Evolutionary conservation across 2,113 vertebrate genomes (phyloP).

Genomic region (Caranx melampygus): DNA sequence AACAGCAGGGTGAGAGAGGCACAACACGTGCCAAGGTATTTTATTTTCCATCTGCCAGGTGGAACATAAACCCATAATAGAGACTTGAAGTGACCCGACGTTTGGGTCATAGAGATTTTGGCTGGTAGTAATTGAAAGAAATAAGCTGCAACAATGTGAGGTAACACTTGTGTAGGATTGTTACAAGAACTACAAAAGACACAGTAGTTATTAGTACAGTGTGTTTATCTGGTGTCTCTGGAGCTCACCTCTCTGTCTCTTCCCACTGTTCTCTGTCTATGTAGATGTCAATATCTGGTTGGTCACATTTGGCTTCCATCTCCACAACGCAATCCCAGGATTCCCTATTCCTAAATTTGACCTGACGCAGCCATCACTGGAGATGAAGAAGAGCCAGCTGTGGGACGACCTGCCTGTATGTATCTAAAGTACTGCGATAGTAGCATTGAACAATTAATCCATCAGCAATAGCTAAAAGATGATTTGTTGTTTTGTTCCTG

Average conservation of each 20-base stretch:
- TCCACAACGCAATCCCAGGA: constrained; percentile 98
- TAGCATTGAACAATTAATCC: background rate
- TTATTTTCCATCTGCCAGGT: background rate
- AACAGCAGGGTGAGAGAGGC: too few relatives aligned
- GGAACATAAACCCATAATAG: background rate
- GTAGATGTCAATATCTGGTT: constrained; percentile 99
- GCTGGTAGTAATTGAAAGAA: background rate
- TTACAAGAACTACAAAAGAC: background rate
- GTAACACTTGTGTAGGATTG: background rate
- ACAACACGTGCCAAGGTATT: background rate
- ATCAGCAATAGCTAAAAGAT: background rate
- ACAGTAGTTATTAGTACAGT: background rate
- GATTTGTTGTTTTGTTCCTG: background rate
- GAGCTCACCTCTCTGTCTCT: background rate
- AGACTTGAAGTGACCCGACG: background rate
- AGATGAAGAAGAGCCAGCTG: constrained; percentile 97
- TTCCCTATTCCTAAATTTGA: constrained; percentile 97
- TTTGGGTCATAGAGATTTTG: background rate
- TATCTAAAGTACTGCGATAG: background rate
- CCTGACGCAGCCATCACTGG: constrained; percentile 94
- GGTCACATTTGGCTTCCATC: constrained; percentile 98
- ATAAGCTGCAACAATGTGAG: background rate
- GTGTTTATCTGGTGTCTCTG: background rate
- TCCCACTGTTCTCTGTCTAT: constrained; percentile 28
- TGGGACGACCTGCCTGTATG: constrained; percentile 98